These are phyloP conservation scores for Babyrousa celebensis DNA, from an alignment of 2,797 vertebrate species.

Conservation along the genomic window DNA sequence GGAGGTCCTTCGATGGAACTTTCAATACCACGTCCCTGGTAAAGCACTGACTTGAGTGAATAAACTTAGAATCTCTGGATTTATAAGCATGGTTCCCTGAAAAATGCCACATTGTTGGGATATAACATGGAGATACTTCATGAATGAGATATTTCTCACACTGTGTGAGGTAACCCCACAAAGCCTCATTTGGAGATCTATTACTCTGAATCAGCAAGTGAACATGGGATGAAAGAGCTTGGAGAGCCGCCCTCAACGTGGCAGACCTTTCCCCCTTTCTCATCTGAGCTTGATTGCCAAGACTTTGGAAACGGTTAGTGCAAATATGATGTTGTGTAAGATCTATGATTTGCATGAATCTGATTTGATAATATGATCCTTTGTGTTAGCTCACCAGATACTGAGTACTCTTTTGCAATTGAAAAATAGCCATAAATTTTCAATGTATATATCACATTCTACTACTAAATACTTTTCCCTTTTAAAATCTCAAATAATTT, in stretches of 20 bases:
- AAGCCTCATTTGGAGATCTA: background rate
- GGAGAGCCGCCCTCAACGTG: background rate
- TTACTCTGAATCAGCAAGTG: background rate
- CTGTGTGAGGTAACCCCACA: background rate
- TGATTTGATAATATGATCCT: background rate
- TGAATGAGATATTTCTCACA: background rate
- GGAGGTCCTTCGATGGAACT: background rate
- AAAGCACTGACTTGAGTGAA: background rate
- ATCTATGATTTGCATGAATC: background rate
- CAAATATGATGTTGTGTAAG: background rate
- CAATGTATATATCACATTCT: background rate
- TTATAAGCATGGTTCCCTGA: background rate
- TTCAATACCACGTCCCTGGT: background rate
- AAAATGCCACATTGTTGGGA: background rate
- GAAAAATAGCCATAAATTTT: background rate
- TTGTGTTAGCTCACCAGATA: background rate
- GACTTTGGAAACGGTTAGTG: background rate
- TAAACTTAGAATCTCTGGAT: background rate
- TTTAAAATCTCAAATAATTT: constrained; percentile 10
- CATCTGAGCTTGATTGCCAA: background rate
- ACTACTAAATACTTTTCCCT: background rate
- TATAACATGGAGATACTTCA: background rate
- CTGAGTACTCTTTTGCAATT: background rate
- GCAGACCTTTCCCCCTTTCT: background rate
- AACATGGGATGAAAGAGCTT: background rate